Conservation (phyloP, 2,113 vertebrate species). For the Dipodomys stephensi region DNA sequence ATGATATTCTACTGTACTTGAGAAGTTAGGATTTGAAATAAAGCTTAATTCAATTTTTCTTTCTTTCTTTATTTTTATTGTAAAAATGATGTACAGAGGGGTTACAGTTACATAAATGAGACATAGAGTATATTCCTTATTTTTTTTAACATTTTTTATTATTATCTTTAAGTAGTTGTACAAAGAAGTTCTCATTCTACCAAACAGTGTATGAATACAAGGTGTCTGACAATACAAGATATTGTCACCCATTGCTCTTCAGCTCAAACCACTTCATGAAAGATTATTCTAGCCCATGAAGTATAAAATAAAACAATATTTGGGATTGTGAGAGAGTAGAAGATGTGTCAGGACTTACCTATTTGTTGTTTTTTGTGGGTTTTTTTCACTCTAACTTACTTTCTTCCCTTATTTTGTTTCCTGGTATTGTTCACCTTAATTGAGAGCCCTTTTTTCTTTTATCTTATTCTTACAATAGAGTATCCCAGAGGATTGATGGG, state of each 20-base stretch:
- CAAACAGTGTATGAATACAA: too few species aligned
- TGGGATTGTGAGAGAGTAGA: neutral
- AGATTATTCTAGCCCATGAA: neutral
- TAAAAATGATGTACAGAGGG: too few species aligned
- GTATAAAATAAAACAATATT: neutral
- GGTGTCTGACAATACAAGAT: too few species aligned
- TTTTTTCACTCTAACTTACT: constrained; percentile 5
- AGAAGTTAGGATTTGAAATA: neutral
- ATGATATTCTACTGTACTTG: neutral
- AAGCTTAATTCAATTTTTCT: neutral
- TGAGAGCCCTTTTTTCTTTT: neutral
- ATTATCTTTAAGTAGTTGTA: too few species aligned
- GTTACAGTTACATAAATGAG: too few species aligned
- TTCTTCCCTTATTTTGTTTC: neutral
- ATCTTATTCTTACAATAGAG: neutral
- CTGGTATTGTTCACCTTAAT: neutral
- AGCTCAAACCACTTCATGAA: neutral
- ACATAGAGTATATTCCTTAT: too few species aligned
- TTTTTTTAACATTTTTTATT: too few species aligned
- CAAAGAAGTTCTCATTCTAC: too few species aligned
- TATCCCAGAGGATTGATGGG: neutral
- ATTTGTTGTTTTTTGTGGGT: neutral
- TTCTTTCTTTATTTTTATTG: too few species aligned
- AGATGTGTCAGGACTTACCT: neutral
- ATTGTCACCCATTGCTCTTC: neutral